A percentile compares a stretch with the other conserved stretches of the same genome.
phyloP scores from a whole-genome alignment of 1,140 invertebrate species.

The Drosophila oshimai region DNA sequence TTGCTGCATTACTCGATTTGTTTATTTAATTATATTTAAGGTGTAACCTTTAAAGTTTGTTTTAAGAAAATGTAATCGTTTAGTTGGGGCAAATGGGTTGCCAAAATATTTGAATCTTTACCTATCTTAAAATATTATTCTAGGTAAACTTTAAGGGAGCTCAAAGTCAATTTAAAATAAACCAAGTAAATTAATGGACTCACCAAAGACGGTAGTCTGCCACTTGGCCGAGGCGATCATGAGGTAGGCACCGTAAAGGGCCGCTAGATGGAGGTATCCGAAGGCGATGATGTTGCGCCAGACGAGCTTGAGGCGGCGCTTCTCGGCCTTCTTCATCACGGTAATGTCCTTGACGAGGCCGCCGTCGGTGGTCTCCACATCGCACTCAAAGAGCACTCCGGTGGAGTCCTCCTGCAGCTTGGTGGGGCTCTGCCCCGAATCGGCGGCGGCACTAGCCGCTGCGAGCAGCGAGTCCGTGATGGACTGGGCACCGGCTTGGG shows the following conservation, averaged over 20 bases:
- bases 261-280: conserved; percentile 91
- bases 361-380: conserved; percentile 85
- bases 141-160: no score
- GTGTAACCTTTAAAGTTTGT: no score
- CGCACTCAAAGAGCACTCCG: conserved; percentile 87
- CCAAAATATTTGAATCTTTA: no score
- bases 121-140: no score
- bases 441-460: conserved; percentile 47
- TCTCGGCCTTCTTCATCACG: conserved; percentile 80
- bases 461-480: conserved; percentile 68
- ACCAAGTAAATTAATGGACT: conserved; percentile 79
- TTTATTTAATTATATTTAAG: no score
- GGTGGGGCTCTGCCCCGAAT: conserved; percentile 57
- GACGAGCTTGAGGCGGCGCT: conserved; percentile 87
- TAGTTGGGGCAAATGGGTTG: no score
- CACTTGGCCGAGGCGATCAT: conserved; percentile 91
- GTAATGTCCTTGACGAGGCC: conserved; percentile 83
- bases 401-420: conserved; percentile 71
- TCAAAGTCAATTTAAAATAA: no score
- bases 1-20: no score
- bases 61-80: no score
- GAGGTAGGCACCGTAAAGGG: conserved; percentile 93
- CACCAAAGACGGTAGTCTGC: conserved; percentile 90
- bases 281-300: conserved; percentile 97
- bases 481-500: conserved; percentile 68